Evolutionary conservation across 2,797 vertebrate species (phyloP).

Genomic region (Artibeus lituratus): DNA sequence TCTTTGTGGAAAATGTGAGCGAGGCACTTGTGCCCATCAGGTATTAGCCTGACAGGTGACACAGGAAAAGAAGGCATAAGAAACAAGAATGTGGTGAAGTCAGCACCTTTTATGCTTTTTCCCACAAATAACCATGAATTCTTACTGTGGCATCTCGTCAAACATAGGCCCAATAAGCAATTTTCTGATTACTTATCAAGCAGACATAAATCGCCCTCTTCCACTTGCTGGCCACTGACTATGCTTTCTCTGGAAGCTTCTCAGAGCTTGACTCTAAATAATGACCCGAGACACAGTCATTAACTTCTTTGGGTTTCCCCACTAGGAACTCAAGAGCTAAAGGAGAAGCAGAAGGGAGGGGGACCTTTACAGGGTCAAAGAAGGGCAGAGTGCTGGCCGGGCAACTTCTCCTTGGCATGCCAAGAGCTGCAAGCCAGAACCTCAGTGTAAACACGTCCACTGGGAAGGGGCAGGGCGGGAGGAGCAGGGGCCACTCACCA

Average conservation of each 20-base stretch:
- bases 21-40: not conserved
- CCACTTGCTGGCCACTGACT: not conserved
- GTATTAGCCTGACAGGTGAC: not conserved
- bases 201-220: not conserved
- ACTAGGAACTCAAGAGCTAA: not conserved
- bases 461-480: accelerated
- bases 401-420: not conserved
- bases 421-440: not conserved
- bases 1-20: accelerated
- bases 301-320: not conserved
- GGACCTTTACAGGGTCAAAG: slow-evolving; percentile 35
- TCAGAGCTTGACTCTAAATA: not conserved
- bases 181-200: not conserved
- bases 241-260: not conserved
- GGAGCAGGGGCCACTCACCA: slow-evolving; percentile 83
- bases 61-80: not conserved
- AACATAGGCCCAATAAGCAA: not conserved
- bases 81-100: not conserved
- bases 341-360: slow-evolving; percentile 10
- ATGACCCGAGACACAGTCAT: not conserved
- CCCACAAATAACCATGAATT: not conserved
- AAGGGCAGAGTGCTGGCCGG: not conserved
- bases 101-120: not conserved
- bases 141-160: not conserved
- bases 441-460: accelerated